These are phyloP conservation scores for Oceanodroma leucorhoa DNA, from an alignment of 2,797 vertebrate genomes.

Conservation along the genomic window DNA sequence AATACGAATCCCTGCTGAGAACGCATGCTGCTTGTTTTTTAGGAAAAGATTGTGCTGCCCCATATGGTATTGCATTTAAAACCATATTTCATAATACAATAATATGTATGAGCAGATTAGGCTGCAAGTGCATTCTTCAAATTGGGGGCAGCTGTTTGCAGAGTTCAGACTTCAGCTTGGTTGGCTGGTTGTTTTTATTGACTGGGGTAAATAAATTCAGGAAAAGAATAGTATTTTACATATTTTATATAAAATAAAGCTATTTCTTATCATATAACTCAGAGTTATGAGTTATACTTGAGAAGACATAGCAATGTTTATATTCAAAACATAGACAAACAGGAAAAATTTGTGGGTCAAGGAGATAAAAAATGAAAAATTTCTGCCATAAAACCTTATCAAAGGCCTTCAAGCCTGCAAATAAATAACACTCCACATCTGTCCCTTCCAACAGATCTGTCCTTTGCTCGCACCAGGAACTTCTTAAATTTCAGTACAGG, in stretches of 20 bases:
- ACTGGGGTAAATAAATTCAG: not conserved
- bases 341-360: not conserved
- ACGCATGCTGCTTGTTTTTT: not conserved
- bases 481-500: slow-evolving; percentile 71
- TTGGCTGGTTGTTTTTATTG: not conserved
- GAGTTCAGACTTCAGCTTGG: not conserved
- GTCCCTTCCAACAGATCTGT: slow-evolving; percentile 16
- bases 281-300: not conserved
- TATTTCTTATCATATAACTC: not conserved
- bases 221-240: not conserved
- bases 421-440: slow-evolving; percentile 13
- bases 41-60: not conserved
- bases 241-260: not conserved
- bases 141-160: not conserved
- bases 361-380: not conserved
- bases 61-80: not conserved
- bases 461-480: slow-evolving; percentile 14
- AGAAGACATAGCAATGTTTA: not conserved
- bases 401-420: slow-evolving; percentile 7
- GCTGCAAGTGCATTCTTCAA: not conserved
- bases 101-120: not conserved
- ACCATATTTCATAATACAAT: not conserved
- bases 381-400: not conserved
- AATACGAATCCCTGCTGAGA: fast-evolving
- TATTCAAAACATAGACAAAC: not conserved